These are phyloP conservation scores for Leptinotarsa tumamoca DNA, from an alignment of 2,888 invertebrate species.

Conservation along the genomic window DNA sequence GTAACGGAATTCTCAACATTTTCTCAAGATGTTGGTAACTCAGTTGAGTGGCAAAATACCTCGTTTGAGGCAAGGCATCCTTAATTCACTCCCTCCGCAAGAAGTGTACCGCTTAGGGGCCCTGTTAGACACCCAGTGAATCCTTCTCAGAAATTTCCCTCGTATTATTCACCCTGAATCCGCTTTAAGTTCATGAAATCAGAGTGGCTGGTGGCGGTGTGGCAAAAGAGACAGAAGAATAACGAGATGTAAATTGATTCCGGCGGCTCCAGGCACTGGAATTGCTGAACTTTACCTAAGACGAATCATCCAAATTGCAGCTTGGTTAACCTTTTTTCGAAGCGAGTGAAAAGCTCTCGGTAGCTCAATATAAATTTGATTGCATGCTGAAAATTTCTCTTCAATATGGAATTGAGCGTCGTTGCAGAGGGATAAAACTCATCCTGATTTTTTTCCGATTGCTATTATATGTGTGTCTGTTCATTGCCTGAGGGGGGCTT, in stretches of 20 bases:
- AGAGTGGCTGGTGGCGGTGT: constrained; percentile 42
- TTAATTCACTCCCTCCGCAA: not conserved
- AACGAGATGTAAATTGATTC: constrained; percentile 67
- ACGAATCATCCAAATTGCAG: constrained; percentile 64
- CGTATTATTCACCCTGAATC: constrained; percentile 11
- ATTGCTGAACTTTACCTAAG: constrained; percentile 66
- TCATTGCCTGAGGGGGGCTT: not conserved
- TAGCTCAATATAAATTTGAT: constrained; percentile 19
- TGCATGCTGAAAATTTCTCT: constrained; percentile 6
- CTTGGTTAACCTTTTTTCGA: constrained; percentile 60
- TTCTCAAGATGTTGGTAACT: not conserved
- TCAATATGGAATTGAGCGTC: constrained; percentile 7
- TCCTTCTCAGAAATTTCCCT: not conserved
- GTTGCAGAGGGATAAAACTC: not conserved
- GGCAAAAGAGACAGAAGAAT: constrained; percentile 55
- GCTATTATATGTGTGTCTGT: constrained; percentile 18
- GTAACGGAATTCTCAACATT: too few species aligned
- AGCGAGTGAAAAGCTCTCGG: constrained; percentile 11
- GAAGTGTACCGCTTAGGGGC: constrained; percentile 4
- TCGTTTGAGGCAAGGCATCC: not conserved
- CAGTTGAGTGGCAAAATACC: not conserved
- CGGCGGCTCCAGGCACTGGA: constrained; percentile 62
- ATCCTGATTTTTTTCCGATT: not conserved
- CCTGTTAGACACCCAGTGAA: constrained; percentile 15
- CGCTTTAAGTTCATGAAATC: constrained; percentile 35